Conservation (phyloP, 2,888 invertebrate genomes). For the Orthosia cruda region DNA sequence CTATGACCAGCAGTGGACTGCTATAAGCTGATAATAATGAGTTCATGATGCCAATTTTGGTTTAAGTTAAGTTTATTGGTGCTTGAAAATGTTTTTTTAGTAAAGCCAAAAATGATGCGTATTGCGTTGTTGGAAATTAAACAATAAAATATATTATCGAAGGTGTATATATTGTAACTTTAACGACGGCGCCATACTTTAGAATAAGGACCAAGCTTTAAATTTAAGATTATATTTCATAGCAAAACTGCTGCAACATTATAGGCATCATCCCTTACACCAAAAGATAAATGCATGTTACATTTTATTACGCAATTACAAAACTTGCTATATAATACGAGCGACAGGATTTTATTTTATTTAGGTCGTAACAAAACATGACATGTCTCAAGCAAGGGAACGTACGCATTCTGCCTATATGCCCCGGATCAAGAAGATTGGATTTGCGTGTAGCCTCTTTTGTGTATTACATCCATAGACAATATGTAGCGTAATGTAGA, state of each 20-base stretch:
- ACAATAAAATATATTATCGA: no score
- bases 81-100: background rate
- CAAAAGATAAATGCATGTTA: slow-evolving; percentile 22
- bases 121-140: no score
- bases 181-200: background rate
- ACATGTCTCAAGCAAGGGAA: slow-evolving; percentile 47
- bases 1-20: no score
- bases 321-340: slow-evolving; percentile 31
- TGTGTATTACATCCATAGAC: slow-evolving; percentile 55
- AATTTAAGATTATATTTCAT: background rate
- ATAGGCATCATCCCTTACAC: background rate
- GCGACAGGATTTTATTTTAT: slow-evolving; percentile 57
- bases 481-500: slow-evolving; percentile 38
- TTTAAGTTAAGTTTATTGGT: no score
- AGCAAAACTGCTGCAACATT: slow-evolving; percentile 9
- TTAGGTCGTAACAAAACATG: slow-evolving; percentile 59
- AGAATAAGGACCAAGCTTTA: background rate
- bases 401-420: slow-evolving; percentile 66
- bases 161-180: background rate
- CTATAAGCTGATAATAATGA: no score
- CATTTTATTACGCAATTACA: slow-evolving; percentile 41
- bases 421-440: slow-evolving; percentile 72
- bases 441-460: slow-evolving; percentile 63
- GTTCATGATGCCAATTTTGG: no score
- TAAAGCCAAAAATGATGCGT: no score